Conservation (phyloP, 1,140 invertebrate genomes). For the Lepidostoma basale region DNA sequence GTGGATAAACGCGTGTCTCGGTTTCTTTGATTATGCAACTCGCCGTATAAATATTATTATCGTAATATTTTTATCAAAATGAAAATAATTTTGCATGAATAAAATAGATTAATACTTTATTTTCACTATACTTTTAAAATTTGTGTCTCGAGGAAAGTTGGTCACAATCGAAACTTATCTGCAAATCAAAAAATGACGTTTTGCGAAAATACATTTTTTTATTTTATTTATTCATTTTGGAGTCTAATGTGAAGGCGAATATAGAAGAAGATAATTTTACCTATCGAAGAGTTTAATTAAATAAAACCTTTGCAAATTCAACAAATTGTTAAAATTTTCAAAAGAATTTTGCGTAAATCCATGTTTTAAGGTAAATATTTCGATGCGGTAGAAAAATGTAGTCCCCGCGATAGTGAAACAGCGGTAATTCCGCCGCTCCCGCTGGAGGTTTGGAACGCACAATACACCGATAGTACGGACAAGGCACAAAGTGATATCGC, state of each 20-base stretch:
- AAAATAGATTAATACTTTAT: too few species aligned
- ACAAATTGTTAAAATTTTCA: background rate
- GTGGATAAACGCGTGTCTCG: background rate
- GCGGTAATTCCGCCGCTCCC: background rate
- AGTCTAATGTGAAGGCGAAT: too few species aligned
- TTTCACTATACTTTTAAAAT: too few species aligned
- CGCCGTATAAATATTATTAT: too few species aligned
- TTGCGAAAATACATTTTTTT: too few species aligned
- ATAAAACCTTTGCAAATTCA: background rate
- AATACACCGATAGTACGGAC: constrained; percentile 16
- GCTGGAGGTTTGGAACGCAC: constrained; percentile 28
- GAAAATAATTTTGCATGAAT: too few species aligned
- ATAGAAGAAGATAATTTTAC: background rate
- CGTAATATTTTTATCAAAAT: too few species aligned
- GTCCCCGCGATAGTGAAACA: background rate
- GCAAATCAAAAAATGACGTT: too few species aligned
- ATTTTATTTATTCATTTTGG: too few species aligned
- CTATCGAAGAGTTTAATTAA: background rate
- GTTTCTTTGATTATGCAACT: too few species aligned
- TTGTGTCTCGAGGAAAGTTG: too few species aligned
- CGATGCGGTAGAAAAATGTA: background rate
- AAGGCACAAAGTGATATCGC: constrained; percentile 25
- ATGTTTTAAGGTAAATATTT: background rate
- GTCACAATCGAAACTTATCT: too few species aligned
- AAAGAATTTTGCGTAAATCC: background rate